phyloP scores from a whole-genome alignment of 2,888 invertebrate species.

The Therioaphis trifolii region DNA sequence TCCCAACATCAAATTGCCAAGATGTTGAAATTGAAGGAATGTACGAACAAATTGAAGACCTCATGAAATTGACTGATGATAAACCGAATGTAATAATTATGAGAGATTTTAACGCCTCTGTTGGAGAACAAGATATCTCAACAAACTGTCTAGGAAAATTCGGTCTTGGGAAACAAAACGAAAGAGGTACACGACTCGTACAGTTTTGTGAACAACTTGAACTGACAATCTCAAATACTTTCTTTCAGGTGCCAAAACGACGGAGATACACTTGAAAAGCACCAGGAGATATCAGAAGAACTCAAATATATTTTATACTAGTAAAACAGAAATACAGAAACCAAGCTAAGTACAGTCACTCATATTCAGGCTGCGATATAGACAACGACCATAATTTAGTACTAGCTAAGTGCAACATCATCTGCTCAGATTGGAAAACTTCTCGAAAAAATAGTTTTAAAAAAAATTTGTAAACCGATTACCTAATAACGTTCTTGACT shows the following conservation, averaged over 20 bases:
- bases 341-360: slow-evolving; percentile 24
- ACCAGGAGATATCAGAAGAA: slow-evolving; percentile 21
- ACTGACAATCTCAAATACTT: slow-evolving; percentile 25
- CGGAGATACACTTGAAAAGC: slow-evolving; percentile 54
- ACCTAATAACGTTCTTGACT: no score
- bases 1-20: slow-evolving; percentile 20
- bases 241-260: slow-evolving; percentile 34
- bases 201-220: slow-evolving; percentile 46
- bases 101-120: slow-evolving; percentile 47
- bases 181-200: background rate
- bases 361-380: slow-evolving; percentile 13
- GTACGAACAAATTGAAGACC: slow-evolving; percentile 44
- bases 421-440: background rate
- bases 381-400: slow-evolving; percentile 29
- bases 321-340: slow-evolving; percentile 35
- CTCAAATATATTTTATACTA: slow-evolving; percentile 43
- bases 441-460: no score
- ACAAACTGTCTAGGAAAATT: slow-evolving; percentile 34
- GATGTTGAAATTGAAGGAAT: slow-evolving; percentile 30
- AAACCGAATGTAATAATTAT: slow-evolving; percentile 33
- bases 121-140: background rate
- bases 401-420: slow-evolving; percentile 22
- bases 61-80: slow-evolving; percentile 2
- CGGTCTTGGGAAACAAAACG: background rate
- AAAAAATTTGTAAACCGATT: no score